phyloP scores from a whole-genome alignment of 2,888 invertebrate genomes.

The Vanessa cardui region DNA sequence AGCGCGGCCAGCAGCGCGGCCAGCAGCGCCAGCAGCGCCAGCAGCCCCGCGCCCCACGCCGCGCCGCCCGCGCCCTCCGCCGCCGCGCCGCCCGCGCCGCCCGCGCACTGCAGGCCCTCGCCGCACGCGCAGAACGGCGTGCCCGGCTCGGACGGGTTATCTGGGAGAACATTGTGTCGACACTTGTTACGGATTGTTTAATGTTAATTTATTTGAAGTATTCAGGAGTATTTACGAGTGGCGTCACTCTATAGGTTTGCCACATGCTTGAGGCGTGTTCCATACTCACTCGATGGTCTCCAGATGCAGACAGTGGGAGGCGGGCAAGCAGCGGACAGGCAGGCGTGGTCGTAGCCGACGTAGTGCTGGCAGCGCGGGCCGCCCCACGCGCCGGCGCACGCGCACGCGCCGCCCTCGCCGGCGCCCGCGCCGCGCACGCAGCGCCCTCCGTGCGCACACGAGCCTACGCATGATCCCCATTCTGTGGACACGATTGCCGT shows the following conservation, averaged over 20 bases:
- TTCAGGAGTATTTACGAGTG: no score
- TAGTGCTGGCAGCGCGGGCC: constrained; percentile 89
- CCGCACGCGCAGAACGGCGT: constrained; percentile 65
- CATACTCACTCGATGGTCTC: constrained; percentile 54
- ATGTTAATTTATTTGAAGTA: not conserved
- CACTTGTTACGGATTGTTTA: not conserved
- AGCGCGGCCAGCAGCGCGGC: constrained; percentile 56
- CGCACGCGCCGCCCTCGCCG: constrained; percentile 83
- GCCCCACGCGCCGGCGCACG: constrained; percentile 89
- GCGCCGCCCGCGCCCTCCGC: constrained; percentile 42
- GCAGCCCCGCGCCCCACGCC: constrained; percentile 56
- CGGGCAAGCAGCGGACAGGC: constrained; percentile 77
- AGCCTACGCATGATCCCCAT: constrained; percentile 47
- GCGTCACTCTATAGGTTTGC: no score
- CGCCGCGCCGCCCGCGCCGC: constrained; percentile 38
- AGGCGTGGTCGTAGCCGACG: constrained; percentile 85
- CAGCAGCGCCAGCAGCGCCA: constrained; percentile 56
- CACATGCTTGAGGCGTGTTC: no score
- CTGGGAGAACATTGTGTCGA: constrained; percentile 38
- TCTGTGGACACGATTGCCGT: constrained; percentile 40
- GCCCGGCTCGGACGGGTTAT: constrained; percentile 61
- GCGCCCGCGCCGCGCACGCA: constrained; percentile 68
- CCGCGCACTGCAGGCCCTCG: constrained; percentile 57
- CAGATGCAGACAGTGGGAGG: constrained; percentile 71
- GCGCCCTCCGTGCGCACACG: constrained; percentile 49